Percentiles rank a stretch among this genome's conserved stretches.
Conservation (phyloP, 1,140 invertebrate species). For the Zaprionus vittiger region DNA sequence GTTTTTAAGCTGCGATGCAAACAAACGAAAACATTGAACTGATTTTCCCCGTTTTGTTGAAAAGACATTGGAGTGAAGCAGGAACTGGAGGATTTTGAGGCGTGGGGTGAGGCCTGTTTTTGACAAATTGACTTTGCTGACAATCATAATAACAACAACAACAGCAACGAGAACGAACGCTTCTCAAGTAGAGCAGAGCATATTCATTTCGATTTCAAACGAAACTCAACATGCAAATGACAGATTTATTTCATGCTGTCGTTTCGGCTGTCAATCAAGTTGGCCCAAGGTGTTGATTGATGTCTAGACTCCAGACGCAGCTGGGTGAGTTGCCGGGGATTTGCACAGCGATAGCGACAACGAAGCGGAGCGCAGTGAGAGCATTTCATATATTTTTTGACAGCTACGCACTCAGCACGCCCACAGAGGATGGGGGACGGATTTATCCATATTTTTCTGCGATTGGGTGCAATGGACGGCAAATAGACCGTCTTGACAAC, state of each 20-base stretch:
- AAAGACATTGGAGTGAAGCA: constrained; percentile 25
- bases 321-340: constrained; percentile 4
- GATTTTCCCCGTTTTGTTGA: constrained; percentile 40
- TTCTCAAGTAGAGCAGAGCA: constrained; percentile 54
- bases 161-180: constrained; percentile 26
- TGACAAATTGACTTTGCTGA: constrained; percentile 77
- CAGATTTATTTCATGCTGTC: constrained; percentile 76
- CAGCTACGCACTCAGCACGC: constrained; percentile 37
- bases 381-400: constrained; percentile 48
- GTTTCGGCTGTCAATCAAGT: constrained; percentile 74
- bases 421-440: not conserved
- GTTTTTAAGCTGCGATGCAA: constrained; percentile 64
- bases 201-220: constrained; percentile 79
- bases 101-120: constrained; percentile 54
- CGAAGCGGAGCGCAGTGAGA: not conserved
- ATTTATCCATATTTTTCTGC: constrained; percentile 24
- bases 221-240: constrained; percentile 76
- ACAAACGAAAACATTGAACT: constrained; percentile 53
- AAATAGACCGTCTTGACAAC: constrained; percentile 36
- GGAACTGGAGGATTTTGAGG: constrained; percentile 33
- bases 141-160: constrained; percentile 55
- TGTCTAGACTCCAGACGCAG: constrained; percentile 59
- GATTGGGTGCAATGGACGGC: constrained; percentile 41
- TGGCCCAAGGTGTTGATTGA: constrained; percentile 77
- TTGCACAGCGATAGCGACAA: not conserved